phyloP scores from a whole-genome alignment of 2,888 invertebrate genomes.

The Idaea biselata region DNA sequence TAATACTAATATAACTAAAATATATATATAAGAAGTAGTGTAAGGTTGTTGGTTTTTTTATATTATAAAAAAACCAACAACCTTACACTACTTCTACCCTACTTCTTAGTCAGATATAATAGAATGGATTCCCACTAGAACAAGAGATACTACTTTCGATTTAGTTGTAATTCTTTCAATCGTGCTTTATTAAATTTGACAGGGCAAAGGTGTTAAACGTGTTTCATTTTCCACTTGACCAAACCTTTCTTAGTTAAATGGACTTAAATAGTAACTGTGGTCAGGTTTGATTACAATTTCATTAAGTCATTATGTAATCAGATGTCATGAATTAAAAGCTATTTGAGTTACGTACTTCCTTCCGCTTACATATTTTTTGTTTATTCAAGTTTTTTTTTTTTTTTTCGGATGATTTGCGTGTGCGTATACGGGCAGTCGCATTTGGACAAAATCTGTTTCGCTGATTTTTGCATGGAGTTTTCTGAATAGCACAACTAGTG shows the following conservation, averaged over 20 bases:
- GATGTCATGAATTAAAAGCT: not conserved
- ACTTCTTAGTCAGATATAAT: too few relatives aligned
- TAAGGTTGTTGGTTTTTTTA: too few relatives aligned
- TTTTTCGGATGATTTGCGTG: not conserved
- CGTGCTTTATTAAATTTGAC: not conserved
- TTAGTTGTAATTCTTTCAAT: too few relatives aligned
- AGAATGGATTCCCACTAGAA: too few relatives aligned
- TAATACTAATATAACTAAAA: too few relatives aligned
- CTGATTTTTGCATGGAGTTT: too few relatives aligned
- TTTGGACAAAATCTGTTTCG: too few relatives aligned
- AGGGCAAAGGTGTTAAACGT: not conserved
- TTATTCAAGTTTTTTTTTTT: not conserved
- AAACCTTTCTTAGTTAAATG: not conserved
- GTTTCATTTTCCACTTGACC: not conserved
- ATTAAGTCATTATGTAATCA: not conserved
- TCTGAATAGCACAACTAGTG: too few relatives aligned
- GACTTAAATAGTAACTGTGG: not conserved
- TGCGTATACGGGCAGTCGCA: not conserved
- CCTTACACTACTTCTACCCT: too few relatives aligned
- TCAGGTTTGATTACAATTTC: not conserved
- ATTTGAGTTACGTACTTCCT: conserved; percentile 17
- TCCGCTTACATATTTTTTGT: conserved; percentile 17
- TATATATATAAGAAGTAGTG: too few relatives aligned
- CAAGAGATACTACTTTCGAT: too few relatives aligned
- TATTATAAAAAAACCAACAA: too few relatives aligned